Evolutionary conservation across 2,797 vertebrate species (phyloP), one percentile per base, ranked within the genome.

Genomic region (Pogoniulus pusillus): DNA sequence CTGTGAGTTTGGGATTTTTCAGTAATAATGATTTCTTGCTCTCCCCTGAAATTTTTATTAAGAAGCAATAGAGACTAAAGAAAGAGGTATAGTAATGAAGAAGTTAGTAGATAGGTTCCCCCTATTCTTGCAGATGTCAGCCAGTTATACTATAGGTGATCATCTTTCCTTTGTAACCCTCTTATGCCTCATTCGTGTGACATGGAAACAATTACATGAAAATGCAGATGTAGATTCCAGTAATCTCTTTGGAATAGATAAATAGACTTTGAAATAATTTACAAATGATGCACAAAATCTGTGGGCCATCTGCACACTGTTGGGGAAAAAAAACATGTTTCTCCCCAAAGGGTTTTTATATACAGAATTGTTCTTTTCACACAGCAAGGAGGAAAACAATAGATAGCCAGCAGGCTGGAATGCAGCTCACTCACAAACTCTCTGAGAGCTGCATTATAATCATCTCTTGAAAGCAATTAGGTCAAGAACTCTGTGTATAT

Each of bases 181-280:
- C 96, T 95, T 95, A 97, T 95, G 96, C 87, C 93, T 97, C 93
- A 89, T 96, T 97, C 94, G 92, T 90, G 94, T 95, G 96, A 97
- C 97, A 98, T 98, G 98, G 98, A 98, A 98, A 97, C 98, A 97
- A 98, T 98, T 98, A 98, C 94, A 96, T 95, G 97, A 97, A 98
- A 98, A 98, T 97, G 97, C 97, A 98, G 97, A 98, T 98, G 98
- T 97, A 98, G 97, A 98, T 98, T 98, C 98, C 98, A 98, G 97
- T 97, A 97, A 98, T 98, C 98, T 98, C 98, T 97, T 98, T 97
- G 98, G 98, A 98, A 98, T 98, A 98, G 97, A 98, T 97, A 98
- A 98, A 98, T 98, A 98, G 97, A 98, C 98, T 98, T 98, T 98
- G 98, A 98, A 98, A 98, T 98, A 97, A 95, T 98, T 98, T 98